A percentile compares a stretch with the other conserved stretches of the same genome.
phyloP scores from a whole-genome alignment of 2,797 vertebrate species.

The Phalanger gymnotis region DNA sequence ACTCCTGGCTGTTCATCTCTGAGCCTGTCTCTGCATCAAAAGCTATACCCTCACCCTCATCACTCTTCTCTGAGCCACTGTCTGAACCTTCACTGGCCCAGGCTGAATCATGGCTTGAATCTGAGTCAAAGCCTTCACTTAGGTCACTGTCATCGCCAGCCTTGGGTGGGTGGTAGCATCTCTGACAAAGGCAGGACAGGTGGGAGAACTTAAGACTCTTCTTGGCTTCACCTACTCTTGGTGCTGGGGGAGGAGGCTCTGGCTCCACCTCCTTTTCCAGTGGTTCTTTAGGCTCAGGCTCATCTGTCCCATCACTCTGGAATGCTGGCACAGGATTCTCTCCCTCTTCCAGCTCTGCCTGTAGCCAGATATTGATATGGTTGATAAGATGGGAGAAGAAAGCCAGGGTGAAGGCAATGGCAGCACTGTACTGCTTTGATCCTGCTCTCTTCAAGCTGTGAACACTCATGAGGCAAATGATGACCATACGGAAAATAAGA shows the following conservation, averaged over 20 bases:
- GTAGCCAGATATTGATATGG: conserved; percentile 97
- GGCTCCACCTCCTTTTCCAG: conserved; percentile 86
- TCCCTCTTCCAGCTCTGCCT: conserved; percentile 95
- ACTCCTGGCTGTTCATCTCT: conserved; percentile 99
- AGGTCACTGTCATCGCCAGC: conserved; percentile 96
- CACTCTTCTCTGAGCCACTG: conserved; percentile 91
- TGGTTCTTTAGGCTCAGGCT: conserved; percentile 86
- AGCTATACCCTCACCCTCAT: conserved; percentile 92
- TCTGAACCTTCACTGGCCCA: conserved; percentile 88
- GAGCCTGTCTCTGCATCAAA: conserved; percentile 97
- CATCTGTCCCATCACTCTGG: conserved; percentile 91
- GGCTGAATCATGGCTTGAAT: conserved; percentile 85
- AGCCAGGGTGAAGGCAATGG: conserved; percentile 96
- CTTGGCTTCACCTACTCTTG: conserved; percentile 78
- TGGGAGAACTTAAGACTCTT: conserved; percentile 93
- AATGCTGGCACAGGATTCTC: conserved; percentile 92
- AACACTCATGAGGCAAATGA: conserved; percentile 97
- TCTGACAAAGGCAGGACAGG: conserved; percentile 92
- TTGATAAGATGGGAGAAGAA: conserved; percentile 98
- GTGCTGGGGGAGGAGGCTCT: conserved; percentile 66
- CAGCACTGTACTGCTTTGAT: conserved; percentile 97
- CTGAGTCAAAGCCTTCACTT: conserved; percentile 95
- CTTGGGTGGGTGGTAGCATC: conserved; percentile 90
- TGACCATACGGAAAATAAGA: conserved; percentile 96
- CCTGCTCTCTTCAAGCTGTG: conserved; percentile 97